Evolutionary conservation across 2,113 vertebrate genomes (phyloP).

Genomic region (Tympanuchus pallidicinctus): DNA sequence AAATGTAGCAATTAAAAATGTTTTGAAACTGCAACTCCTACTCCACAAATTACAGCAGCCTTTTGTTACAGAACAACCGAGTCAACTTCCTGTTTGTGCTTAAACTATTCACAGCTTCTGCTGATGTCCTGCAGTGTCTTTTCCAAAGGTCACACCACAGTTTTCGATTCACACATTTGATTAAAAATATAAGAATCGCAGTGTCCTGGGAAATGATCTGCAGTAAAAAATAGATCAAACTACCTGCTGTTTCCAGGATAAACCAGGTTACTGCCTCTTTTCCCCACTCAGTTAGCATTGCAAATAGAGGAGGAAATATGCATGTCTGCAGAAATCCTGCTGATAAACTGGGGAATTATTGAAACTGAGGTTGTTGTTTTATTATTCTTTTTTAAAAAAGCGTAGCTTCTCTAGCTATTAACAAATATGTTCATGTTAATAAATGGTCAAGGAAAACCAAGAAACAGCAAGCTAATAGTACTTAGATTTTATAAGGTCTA

Average conservation of each 20-base stretch:
- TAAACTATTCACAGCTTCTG: slow-evolving; percentile 66
- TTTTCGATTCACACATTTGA: slow-evolving; percentile 81
- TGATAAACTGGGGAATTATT: slow-evolving; percentile 60
- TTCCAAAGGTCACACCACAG: slow-evolving; percentile 72
- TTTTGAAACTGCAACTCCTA: slow-evolving; percentile 57
- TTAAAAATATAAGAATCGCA: slow-evolving; percentile 79
- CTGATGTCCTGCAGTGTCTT: slow-evolving; percentile 68
- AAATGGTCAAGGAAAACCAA: slow-evolving; percentile 44
- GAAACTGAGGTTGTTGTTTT: slow-evolving; percentile 33
- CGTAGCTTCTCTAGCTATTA: slow-evolving; percentile 34
- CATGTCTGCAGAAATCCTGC: slow-evolving; percentile 55
- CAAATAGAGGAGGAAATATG: slow-evolving; percentile 57
- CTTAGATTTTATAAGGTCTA: slow-evolving; percentile 36
- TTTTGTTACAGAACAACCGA: slow-evolving; percentile 67
- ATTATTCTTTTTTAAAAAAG: neutral
- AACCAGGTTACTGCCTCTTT: slow-evolving; percentile 68
- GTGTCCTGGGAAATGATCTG: slow-evolving; percentile 78
- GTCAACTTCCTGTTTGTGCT: slow-evolving; percentile 67
- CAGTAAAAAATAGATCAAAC: slow-evolving; percentile 81
- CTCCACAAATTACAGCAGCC: slow-evolving; percentile 40
- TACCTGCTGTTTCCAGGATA: slow-evolving; percentile 74
- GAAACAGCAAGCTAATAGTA: neutral
- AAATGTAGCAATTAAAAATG: slow-evolving; percentile 59
- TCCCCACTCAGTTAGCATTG: slow-evolving; percentile 65
- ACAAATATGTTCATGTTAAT: slow-evolving; percentile 47